These are phyloP conservation scores for Cliona cf. orientalis DNA, from an alignment of 37 sponge, comb jelly and placozoan genomes.

Conservation along the genomic window DNA sequence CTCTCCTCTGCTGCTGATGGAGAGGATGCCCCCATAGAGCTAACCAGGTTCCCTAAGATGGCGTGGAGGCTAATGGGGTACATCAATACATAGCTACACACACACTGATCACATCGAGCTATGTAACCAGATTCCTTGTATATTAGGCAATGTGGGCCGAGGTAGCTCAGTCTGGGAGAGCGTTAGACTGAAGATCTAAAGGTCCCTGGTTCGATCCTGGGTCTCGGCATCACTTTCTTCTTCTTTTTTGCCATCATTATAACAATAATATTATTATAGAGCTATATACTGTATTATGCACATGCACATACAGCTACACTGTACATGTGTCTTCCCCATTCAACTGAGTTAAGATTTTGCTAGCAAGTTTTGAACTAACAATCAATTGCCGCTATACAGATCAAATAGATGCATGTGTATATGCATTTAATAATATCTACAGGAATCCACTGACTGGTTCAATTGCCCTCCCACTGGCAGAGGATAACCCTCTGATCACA, in stretches of 20 bases:
- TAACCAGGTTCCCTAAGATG: constrained; percentile 50
- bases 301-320: no score
- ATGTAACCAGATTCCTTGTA: not conserved
- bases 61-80: constrained; percentile 81
- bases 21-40: constrained; percentile 80
- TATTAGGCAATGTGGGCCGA: not conserved
- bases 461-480: constrained; percentile 32
- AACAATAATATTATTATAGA: no score
- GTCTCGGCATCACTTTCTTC: no score
- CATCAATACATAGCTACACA: no score
- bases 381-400: not conserved
- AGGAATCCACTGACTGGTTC: constrained; percentile 34
- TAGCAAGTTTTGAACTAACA: no score
- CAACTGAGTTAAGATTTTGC: no score
- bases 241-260: no score
- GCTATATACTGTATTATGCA: no score
- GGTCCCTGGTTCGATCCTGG: no score
- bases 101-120: not conserved
- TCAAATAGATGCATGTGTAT: not conserved
- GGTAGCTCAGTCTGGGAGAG: no score
- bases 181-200: no score
- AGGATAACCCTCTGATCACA: constrained; percentile 52
- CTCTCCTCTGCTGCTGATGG: constrained; percentile 41
- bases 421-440: not conserved
- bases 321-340: no score